Percentiles rank a stretch among this genome's conserved stretches.
phyloP scores from a whole-genome alignment of 2,888 invertebrate species.

The Drosophila barbarae region DNA sequence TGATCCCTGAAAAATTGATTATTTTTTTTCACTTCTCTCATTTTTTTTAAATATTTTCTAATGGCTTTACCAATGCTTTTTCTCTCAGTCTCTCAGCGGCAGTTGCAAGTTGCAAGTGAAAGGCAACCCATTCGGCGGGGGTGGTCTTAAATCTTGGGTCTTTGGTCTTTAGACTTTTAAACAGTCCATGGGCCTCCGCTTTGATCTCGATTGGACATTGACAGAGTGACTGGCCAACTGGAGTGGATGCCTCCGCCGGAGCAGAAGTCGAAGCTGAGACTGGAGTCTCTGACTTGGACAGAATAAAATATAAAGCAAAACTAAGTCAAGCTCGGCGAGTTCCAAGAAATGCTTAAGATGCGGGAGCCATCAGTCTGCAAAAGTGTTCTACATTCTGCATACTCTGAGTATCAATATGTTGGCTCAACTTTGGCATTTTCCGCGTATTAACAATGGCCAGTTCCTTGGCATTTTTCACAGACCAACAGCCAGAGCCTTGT shows the following conservation, averaged over 20 bases:
- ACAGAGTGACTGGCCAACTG: conserved; percentile 20
- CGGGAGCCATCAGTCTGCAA: conserved; percentile 2
- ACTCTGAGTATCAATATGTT: neutral
- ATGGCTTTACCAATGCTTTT: too few relatives aligned
- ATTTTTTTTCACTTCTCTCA: too few relatives aligned
- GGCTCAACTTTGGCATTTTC: conserved; percentile 16
- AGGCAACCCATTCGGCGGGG: conserved; percentile 21
- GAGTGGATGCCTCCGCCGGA: conserved; percentile 5
- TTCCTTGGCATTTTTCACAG: conserved; percentile 15
- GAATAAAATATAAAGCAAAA: neutral
- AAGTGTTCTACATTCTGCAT: conserved; percentile 13
- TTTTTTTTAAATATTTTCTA: too few relatives aligned
- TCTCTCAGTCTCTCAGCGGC: conserved; percentile 1
- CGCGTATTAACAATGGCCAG: conserved; percentile 1
- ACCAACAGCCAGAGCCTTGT: neutral
- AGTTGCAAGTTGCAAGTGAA: conserved; percentile 13
- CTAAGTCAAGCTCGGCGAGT: neutral
- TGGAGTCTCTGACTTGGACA: neutral
- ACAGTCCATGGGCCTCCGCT: conserved; percentile 8
- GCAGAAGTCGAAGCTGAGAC: conserved; percentile 1
- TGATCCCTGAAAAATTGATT: too few relatives aligned
- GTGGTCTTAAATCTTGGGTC: conserved; percentile 16
- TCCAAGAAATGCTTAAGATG: conserved; percentile 10
- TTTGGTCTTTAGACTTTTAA: conserved; percentile 13
- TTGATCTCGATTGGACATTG: conserved; percentile 32